Base-by-base conservation (phyloP, 2,888 invertebrate species). In the Platycheirus rosarum region DNA sequence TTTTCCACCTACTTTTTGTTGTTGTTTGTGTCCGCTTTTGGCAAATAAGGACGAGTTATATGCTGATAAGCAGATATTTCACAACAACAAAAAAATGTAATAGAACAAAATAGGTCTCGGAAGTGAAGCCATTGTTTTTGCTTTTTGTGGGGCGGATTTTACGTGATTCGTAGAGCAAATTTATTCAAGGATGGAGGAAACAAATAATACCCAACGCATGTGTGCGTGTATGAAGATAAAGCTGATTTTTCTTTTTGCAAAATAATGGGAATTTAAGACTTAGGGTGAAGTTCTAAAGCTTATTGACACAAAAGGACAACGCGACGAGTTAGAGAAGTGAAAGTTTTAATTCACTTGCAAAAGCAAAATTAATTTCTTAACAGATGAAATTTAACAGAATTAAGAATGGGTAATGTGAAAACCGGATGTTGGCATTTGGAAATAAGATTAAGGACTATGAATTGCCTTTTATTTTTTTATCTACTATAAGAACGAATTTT, bases 61-160 rank as follows among this genome's bases (percentile, higher is more conserved):
- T 77, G 68, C 71, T 68, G 82, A 82, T 77, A 82, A 82, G 77
- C 66, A 71, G 55, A 62, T 51, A 49, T 70, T 71, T 68, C 60
- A 49, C 18, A 49, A 46, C 9, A 69, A 69, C 37, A 32, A 37
- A 48, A 49, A 16, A 35, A 35, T 16, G 26, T 32, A 32, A 32
- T 32, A 32, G 53, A 51, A 32, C 7, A 32, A 57, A 57, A 49
- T 51, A 73, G 70, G 60, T 53, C 65, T 35, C 26, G 48, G 11
- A 60, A 14, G 18, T 32, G 32, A n/a, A 63, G 55, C 57, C 70
- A 29, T 74, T 76, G 65, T 70, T 80, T 62, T 29, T 3, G 3
- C 29, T 32, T 5, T 23, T n/a, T n/a, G n/a, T 26, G 16, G 48
- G 53, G 37, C 18, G 48, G 44, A 63, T 62, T 57, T 37, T 53